Base-by-base conservation (phyloP, 2,113 vertebrate species). In the Podarcis raffonei region DNA sequence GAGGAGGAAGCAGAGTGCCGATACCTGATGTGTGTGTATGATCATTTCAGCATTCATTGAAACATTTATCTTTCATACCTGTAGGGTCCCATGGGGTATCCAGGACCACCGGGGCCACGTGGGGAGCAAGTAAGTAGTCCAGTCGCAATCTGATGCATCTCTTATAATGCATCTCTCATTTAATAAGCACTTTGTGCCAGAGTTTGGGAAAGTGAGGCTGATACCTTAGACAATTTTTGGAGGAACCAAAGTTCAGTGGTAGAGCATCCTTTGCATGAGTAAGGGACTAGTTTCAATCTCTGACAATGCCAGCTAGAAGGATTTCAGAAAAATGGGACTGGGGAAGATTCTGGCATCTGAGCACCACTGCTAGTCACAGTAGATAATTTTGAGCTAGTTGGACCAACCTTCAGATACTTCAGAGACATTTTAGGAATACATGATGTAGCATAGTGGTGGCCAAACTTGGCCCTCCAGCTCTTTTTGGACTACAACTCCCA, bases 1-100 rank as follows among this genome's bases (percentile, higher is more conserved):
- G 4, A 89, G 59, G 12, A 4, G 5, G 62, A n/a, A 87, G 8
- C 32, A 79, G 30, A 27, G 1, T 71, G 22, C 13, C 3, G 6
- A 1, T 82, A 37, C 77, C 77, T 65, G 32, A 85, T 42, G 11
- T 27, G 2, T 2, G 12, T 86, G 90, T 93, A 53, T 87, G 5
- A 12, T 89, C 86, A 32, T 90, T 90, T 86, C 8, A 91, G 80
- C 86, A n/a, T 89, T 90, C 79, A 78, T 92, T 72, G 81, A 1
- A 23, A 69, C 30, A 37, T 2, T 32, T 95, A 37, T 92, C 72
- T 85, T 93, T 94, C 68, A 80, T 37, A 1, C 74, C 82, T 94
- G 3, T 93, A 99, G 99, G 99, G 98, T 95, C 95, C 95, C 79
- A 99, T 98, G 96, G 99, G 99, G 92, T 96, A 98, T 96, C 92